phyloP scores from a whole-genome alignment of 2,797 vertebrate genomes.

The Xerus rutilus region DNA sequence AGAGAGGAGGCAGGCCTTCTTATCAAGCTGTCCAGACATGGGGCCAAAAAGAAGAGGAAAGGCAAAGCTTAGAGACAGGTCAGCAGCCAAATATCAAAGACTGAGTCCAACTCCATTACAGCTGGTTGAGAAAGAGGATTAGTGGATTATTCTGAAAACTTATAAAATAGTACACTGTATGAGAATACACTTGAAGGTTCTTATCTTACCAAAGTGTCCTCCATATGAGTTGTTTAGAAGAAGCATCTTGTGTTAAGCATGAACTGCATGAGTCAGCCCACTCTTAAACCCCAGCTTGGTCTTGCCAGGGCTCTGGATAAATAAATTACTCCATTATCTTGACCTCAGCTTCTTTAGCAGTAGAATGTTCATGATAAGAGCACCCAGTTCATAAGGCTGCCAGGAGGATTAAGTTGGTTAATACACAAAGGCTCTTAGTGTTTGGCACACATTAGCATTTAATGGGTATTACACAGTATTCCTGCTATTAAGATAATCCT shows the following conservation, averaged over 20 bases:
- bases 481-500: neutral
- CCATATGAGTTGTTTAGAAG: neutral
- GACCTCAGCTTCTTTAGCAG: neutral
- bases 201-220: neutral
- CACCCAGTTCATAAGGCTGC: neutral
- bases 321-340: neutral
- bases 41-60: neutral
- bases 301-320: neutral
- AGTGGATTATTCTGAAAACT: neutral
- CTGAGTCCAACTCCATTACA: neutral
- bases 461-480: neutral
- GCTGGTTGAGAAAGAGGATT: neutral
- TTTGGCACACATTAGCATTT: neutral
- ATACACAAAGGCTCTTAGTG: neutral
- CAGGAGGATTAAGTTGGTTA: neutral
- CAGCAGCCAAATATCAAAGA: fast-evolving
- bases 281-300: neutral
- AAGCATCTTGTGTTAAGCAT: neutral
- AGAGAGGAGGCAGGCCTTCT: fast-evolving
- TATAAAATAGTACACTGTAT: neutral
- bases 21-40: fast-evolving
- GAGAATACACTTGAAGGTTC: too few species aligned
- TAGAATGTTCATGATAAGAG: neutral
- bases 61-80: neutral
- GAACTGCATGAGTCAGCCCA: neutral